phyloP scores from a whole-genome alignment of 2,888 invertebrate species.

The Cloeon dipterum region DNA sequence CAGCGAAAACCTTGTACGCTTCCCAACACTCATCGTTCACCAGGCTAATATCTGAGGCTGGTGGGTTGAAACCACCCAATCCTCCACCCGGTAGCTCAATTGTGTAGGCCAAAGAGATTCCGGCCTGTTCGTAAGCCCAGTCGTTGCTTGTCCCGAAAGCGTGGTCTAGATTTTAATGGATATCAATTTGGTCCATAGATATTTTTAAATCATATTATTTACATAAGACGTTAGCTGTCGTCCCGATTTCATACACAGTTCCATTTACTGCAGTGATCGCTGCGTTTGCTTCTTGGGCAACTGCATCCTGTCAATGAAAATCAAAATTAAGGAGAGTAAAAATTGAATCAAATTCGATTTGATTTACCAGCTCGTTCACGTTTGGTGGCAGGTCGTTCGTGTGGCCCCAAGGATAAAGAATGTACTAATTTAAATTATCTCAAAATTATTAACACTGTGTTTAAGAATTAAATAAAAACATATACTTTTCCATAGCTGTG shows the following conservation, averaged over 20 bases:
- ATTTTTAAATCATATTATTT: too few species aligned
- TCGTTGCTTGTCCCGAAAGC: neutral
- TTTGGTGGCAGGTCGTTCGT: neutral
- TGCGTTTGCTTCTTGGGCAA: neutral
- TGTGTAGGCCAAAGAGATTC: neutral
- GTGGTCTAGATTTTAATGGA: too few species aligned
- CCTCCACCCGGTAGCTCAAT: neutral
- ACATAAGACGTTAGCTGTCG: neutral
- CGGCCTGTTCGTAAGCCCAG: neutral
- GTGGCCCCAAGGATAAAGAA: neutral
- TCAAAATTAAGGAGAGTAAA: neutral
- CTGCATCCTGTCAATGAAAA: neutral
- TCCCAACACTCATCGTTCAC: neutral
- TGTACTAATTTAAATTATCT: neutral
- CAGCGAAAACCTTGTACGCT: neutral
- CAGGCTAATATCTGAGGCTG: neutral
- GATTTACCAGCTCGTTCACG: neutral
- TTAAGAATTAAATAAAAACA: too few species aligned
- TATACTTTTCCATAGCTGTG: neutral
- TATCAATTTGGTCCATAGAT: too few species aligned
- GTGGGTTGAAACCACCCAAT: neutral
- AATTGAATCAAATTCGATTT: neutral
- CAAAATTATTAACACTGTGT: too few species aligned
- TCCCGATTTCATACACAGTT: neutral
- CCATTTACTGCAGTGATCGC: neutral